These are phyloP conservation scores for Apocrypta bakeri DNA, from an alignment of 1,140 invertebrate species.

Conservation along the genomic window DNA sequence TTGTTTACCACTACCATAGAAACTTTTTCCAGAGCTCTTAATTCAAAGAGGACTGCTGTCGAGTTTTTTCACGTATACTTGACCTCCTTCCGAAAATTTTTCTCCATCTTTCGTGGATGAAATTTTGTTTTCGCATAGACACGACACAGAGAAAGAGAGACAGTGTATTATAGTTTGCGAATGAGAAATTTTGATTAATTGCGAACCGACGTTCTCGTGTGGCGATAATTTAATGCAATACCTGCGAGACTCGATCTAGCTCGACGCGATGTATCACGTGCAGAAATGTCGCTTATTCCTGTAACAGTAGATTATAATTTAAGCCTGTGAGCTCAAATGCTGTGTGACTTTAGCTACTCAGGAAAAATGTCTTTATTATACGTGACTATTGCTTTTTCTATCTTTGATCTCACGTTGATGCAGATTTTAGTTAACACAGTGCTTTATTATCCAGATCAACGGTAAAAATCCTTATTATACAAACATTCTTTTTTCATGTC, in stretches of 20 bases:
- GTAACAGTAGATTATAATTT: neutral
- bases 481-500: neutral
- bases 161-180: neutral
- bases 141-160: neutral
- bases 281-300: constrained; percentile 3
- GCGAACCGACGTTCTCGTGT: neutral
- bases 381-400: neutral
- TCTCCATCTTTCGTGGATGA: neutral
- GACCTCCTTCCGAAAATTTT: constrained; percentile 28
- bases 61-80: constrained; percentile 23
- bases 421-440: neutral
- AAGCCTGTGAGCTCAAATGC: neutral
- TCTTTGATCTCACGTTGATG: neutral
- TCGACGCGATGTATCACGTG: constrained; percentile 29
- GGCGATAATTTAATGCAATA: constrained; percentile 31
- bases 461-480: neutral
- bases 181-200: constrained; percentile 25
- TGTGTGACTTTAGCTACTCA: neutral
- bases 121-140: neutral
- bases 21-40: constrained; percentile 33
- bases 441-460: neutral
- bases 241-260: neutral
- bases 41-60: neutral
- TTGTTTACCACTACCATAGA: neutral
- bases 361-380: neutral